A percentile compares a stretch with the other conserved stretches of the same genome.
Evolutionary conservation across 2,113 vertebrate genomes (phyloP).

Genomic region (Galbula dea): DNA sequence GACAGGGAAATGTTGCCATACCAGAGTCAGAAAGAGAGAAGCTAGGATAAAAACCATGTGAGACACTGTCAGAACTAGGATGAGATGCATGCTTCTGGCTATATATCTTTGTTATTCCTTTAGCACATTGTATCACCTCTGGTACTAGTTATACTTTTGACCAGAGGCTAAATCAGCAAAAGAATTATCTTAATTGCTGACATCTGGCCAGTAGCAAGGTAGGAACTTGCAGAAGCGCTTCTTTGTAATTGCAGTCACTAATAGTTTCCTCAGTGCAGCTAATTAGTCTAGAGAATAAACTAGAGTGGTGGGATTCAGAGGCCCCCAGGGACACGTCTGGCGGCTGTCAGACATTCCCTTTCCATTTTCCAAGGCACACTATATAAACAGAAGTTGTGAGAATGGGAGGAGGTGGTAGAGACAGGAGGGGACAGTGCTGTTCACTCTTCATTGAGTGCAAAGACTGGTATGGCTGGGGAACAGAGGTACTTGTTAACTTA

Average conservation of each 20-base stretch:
- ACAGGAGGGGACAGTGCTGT: neutral
- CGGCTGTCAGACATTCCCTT: neutral
- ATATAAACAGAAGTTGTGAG: neutral
- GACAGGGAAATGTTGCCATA: neutral
- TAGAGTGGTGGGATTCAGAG: neutral
- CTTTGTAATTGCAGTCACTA: neutral
- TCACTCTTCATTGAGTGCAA: neutral
- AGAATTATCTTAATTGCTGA: neutral
- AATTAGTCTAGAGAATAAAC: conserved; percentile 17
- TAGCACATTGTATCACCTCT: neutral
- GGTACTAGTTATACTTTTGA: neutral
- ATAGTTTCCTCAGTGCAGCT: neutral
- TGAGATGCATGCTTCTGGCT: neutral
- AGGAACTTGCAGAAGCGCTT: neutral
- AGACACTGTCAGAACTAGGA: neutral
- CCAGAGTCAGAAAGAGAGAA: neutral
- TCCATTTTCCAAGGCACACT: neutral
- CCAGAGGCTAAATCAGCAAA: neutral
- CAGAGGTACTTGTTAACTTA: neutral
- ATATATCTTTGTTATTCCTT: neutral
- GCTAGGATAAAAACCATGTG: neutral
- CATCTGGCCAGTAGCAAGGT: conserved; percentile 31
- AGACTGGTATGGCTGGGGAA: neutral
- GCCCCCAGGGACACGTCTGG: neutral
- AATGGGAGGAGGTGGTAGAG: neutral